Percentiles rank a stretch among this genome's conserved stretches.
These are phyloP conservation scores for Peromyscus polionotus DNA, from an alignment of 2,113 vertebrate genomes.

Conservation along the genomic window DNA sequence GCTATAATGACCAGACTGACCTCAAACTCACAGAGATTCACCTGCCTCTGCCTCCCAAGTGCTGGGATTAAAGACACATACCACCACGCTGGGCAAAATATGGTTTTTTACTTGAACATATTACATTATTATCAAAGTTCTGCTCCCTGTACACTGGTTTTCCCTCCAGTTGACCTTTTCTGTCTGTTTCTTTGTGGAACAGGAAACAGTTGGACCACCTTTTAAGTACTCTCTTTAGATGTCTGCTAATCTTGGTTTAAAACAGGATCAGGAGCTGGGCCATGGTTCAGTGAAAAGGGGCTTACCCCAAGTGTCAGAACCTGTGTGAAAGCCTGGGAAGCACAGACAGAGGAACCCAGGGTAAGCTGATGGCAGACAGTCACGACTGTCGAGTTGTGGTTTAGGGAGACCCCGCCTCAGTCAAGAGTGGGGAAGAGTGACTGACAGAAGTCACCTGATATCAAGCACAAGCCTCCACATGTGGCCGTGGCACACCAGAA, in stretches of 20 bases:
- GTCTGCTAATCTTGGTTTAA: conserved; percentile 57
- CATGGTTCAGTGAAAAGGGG: neutral
- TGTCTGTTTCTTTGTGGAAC: neutral
- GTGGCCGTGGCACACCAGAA: neutral
- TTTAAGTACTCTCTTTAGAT: conserved; percentile 53
- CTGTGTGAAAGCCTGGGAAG: neutral
- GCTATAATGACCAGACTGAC: neutral
- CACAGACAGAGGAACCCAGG: neutral
- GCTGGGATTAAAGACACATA: neutral
- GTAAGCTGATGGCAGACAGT: neutral
- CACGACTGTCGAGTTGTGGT: neutral
- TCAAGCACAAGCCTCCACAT: neutral
- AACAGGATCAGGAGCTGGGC: neutral
- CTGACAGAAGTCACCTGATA: neutral
- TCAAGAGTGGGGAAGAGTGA: neutral
- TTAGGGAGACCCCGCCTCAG: neutral
- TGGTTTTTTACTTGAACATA: neutral
- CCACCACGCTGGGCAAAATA: neutral
- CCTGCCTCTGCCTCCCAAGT: neutral
- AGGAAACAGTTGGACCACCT: neutral
- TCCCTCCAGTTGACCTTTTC: conserved; percentile 4
- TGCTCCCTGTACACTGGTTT: neutral
- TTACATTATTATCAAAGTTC: conserved; percentile 39
- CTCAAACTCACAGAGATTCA: neutral
- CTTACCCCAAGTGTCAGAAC: neutral